Conservation (phyloP, 2,888 invertebrate genomes). For the Pemphredon lugubris region DNA sequence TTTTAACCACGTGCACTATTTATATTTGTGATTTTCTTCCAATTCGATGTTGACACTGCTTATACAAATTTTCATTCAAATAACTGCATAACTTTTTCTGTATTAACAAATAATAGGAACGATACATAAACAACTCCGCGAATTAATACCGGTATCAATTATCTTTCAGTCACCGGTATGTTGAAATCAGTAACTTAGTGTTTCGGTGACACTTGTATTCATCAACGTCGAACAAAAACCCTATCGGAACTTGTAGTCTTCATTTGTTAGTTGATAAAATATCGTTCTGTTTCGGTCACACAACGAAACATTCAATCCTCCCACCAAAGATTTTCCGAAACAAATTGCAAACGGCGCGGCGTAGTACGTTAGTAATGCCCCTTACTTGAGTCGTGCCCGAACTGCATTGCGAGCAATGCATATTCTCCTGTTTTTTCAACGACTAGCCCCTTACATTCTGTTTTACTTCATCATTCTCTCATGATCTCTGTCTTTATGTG, state of each 20-base stretch:
- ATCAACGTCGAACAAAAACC: too few relatives aligned
- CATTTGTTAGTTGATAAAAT: too few relatives aligned
- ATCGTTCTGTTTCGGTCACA: neutral
- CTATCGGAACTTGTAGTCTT: too few relatives aligned
- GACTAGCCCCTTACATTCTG: neutral
- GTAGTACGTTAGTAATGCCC: slow-evolving; percentile 37
- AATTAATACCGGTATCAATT: too few relatives aligned
- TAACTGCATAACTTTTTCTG: neutral
- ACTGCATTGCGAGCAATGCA: slow-evolving; percentile 24
- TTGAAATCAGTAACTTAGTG: too few relatives aligned
- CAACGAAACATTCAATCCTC: neutral
- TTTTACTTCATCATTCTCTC: neutral
- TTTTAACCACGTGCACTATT: neutral
- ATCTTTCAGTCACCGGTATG: too few relatives aligned
- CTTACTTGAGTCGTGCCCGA: slow-evolving; percentile 44
- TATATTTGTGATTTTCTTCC: neutral
- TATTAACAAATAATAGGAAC: too few relatives aligned
- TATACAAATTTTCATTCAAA: neutral
- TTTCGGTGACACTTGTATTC: too few relatives aligned
- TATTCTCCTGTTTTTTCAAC: slow-evolving; percentile 15
- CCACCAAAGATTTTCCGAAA: slow-evolving; percentile 20
- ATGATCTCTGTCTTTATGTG: neutral
- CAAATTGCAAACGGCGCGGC: slow-evolving; percentile 10
- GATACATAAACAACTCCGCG: too few relatives aligned
- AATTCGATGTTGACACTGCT: neutral